Percentiles rank a stretch among this genome's conserved stretches.
Conservation (phyloP, 2,113 vertebrate species). For the Rallus limicola region DNA sequence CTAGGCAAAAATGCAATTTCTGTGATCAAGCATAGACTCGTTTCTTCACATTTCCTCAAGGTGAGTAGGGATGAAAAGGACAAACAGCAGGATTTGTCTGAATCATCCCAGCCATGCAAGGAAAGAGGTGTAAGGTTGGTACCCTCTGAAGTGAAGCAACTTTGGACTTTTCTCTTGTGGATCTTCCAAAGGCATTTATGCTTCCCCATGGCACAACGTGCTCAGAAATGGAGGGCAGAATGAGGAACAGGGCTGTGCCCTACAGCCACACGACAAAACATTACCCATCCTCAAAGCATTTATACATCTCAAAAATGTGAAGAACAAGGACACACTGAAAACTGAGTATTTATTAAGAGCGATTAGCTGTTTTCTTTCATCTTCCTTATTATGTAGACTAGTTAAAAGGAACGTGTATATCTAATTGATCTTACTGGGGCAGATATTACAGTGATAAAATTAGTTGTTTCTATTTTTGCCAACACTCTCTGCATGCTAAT, state of each 20-base stretch:
- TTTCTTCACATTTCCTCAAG: not conserved
- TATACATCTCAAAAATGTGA: not conserved
- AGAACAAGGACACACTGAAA: not conserved
- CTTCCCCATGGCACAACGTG: not conserved
- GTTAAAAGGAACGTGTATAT: not conserved
- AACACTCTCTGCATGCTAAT: not conserved
- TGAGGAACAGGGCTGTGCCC: rapidly evolving
- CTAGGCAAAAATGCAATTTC: not conserved
- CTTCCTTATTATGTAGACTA: not conserved
- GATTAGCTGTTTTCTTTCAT: not conserved
- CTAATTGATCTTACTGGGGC: not conserved
- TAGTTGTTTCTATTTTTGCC: not conserved
- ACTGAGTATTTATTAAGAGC: not conserved
- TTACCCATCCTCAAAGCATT: not conserved
- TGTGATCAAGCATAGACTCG: not conserved
- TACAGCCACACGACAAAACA: rapidly evolving
- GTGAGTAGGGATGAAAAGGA: not conserved
- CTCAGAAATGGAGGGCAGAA: not conserved
- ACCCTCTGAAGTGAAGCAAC: not conserved
- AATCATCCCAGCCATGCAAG: not conserved
- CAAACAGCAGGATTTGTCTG: not conserved
- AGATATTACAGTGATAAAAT: not conserved
- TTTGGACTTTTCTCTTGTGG: not conserved
- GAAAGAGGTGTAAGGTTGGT: not conserved
- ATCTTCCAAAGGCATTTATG: not conserved